These are phyloP conservation scores for Pocillopora meandrina DNA, from an alignment of 92 coral and sea anemone species.

Conservation along the genomic window DNA sequence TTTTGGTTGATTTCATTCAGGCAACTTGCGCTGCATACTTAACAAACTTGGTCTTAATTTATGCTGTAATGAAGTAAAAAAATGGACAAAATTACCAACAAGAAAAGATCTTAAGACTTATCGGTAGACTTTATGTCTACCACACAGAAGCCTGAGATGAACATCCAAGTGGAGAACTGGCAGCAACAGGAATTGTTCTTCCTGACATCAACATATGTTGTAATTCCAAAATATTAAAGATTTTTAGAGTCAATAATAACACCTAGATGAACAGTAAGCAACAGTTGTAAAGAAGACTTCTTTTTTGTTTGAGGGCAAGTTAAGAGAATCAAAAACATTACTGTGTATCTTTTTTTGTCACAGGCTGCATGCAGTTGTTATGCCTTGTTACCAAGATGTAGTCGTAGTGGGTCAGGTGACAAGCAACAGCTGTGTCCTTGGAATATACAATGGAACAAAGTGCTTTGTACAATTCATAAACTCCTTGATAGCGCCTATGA, in stretches of 20 bases:
- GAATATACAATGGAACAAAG: slow-evolving; percentile 70
- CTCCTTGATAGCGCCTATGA: slow-evolving; percentile 53
- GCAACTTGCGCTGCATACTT: background rate
- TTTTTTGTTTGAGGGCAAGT: background rate
- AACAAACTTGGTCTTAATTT: background rate
- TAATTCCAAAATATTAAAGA: too few relatives aligned
- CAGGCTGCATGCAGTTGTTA: slow-evolving; percentile 72
- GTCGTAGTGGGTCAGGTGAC: slow-evolving; percentile 41
- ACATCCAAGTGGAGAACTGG: too few relatives aligned
- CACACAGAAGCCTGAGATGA: too few relatives aligned
- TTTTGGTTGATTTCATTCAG: too few relatives aligned
- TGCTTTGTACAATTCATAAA: slow-evolving; percentile 49
- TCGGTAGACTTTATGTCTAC: too few relatives aligned
- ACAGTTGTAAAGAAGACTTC: background rate
- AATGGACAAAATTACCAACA: too few relatives aligned
- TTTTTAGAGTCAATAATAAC: too few relatives aligned
- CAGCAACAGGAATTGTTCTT: too few relatives aligned
- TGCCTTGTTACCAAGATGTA: slow-evolving; percentile 75
- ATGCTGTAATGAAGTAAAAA: background rate
- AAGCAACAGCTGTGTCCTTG: slow-evolving; percentile 61
- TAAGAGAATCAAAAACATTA: background rate
- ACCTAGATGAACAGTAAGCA: too few relatives aligned
- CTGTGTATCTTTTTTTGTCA: background rate
- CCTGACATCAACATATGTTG: too few relatives aligned
- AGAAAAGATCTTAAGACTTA: too few relatives aligned